Percentiles rank a stretch among this genome's conserved stretches.
Conservation (phyloP, 1,140 invertebrate species). For the Trachelipus rathkii region DNA sequence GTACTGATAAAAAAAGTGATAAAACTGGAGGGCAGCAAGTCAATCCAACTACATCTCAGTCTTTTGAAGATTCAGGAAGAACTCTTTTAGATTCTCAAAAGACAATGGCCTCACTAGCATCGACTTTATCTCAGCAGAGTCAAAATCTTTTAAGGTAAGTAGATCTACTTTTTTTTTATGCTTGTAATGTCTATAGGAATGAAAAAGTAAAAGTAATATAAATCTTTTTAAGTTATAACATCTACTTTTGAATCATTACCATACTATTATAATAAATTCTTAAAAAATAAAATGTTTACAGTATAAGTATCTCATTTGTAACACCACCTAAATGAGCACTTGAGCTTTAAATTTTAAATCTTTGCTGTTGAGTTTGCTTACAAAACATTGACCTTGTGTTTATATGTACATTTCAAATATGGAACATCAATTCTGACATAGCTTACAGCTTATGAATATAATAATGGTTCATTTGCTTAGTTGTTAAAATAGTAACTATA, state of each 20-base stretch:
- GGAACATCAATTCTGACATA: no score
- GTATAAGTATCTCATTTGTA: neutral
- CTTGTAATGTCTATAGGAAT: neutral
- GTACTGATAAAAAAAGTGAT: neutral
- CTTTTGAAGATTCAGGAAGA: neutral
- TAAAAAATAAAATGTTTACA: neutral
- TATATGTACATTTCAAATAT: no score
- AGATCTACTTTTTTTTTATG: neutral
- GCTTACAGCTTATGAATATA: no score
- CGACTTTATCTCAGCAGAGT: neutral
- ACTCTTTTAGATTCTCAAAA: neutral
- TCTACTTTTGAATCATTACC: no score
- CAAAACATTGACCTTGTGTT: no score
- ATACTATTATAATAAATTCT: neutral
- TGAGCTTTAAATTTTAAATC: no score
- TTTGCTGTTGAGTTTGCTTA: no score
- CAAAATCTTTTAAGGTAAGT: constrained; percentile 7
- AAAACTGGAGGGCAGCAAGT: neutral
- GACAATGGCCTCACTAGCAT: neutral
- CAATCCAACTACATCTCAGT: neutral
- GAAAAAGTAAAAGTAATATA: neutral
- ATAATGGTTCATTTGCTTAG: no score
- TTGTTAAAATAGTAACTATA: no score
- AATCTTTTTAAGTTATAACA: no score
- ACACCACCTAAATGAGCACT: neutral